Base-by-base conservation (phyloP, 2,888 invertebrate genomes). In the Nipponacmea schrenckii region DNA sequence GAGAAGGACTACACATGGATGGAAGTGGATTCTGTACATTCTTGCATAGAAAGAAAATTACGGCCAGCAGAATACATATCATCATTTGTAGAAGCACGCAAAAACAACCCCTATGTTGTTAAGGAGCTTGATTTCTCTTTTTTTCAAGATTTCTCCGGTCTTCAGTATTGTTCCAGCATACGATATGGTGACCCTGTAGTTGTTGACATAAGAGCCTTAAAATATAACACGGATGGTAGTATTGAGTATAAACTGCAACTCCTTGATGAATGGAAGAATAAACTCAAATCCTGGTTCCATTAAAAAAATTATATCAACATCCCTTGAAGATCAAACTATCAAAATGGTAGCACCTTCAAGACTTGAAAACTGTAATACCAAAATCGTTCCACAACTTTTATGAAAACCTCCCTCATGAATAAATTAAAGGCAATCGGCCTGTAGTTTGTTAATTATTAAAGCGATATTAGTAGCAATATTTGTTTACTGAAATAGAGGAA, bases 1-100 rank as follows among this genome's bases (percentile, higher is more conserved):
- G 74, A 74, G 45, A 70, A 69, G 50, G 77, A 75, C 1, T 72
- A 77, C 63, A 77, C 77, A 12, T 71, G 70, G 64, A 74, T 73
- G 74, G 72, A 73, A 27, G 67, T 67, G 26, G 74, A 77, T 48
- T 73, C 71, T 65, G 68, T 74, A 17, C 74, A 77, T 67, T 62
- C 65, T 2, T 56, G 65, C 0, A 74, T 76, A 20, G 70, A 64
- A 63, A 63, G 71, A 27, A 70, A 68, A 39, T 68, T 76, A 15
- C 64, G 63, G 10, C 73, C 72, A n/a, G 70, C 31, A 31, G 31
- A 31, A 7, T 31, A 31, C 31, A 31, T 31, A 4, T 31, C 46
- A 50, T 73, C 63, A 62, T 44, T 46, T 48, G 56, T n/a, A 71
- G 45, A 44, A 64, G 45, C 27, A 62, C 20, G 62, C 26, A 15